A percentile compares a stretch with the other conserved stretches of the same genome.
phyloP scores from a whole-genome alignment of 1,140 invertebrate genomes.

The Asobara japonica region DNA sequence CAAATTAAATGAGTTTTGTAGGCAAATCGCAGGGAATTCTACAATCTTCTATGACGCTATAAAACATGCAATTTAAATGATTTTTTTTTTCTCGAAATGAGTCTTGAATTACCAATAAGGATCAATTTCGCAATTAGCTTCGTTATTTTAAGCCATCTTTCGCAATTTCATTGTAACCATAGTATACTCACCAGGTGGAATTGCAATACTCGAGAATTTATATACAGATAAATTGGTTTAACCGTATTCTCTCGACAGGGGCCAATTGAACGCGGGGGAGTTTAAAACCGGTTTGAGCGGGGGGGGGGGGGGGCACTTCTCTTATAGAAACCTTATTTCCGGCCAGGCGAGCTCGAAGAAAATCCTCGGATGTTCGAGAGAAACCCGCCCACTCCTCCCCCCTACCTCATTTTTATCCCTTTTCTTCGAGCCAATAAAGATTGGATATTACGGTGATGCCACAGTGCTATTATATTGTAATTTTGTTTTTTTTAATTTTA shows the following conservation, averaged over 20 bases:
- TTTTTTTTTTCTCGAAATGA: too few species aligned
- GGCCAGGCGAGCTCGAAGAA: neutral
- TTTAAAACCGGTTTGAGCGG: conserved; percentile 31
- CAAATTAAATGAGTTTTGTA: too few species aligned
- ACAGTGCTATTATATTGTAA: too few species aligned
- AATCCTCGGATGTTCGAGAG: neutral
- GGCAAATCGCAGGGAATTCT: too few species aligned
- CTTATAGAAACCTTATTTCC: conserved; percentile 32
- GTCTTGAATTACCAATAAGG: too few species aligned
- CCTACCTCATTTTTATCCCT: neutral
- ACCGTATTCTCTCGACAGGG: neutral
- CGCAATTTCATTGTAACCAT: conserved; percentile 7
- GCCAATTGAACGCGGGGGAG: conserved; percentile 17
- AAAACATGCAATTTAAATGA: too few species aligned
- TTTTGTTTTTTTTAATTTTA: too few species aligned
- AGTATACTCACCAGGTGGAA: neutral
- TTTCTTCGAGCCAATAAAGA: neutral
- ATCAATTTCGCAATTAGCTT: neutral
- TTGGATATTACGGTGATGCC: neutral
- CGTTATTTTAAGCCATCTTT: neutral
- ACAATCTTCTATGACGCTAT: too few species aligned
- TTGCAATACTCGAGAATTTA: neutral
- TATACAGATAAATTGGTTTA: conserved; percentile 22
- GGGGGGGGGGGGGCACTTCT: too few species aligned
- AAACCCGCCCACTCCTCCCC: neutral